Conservation (phyloP, 2,888 invertebrate genomes). For the Stomorhina lunata region DNA sequence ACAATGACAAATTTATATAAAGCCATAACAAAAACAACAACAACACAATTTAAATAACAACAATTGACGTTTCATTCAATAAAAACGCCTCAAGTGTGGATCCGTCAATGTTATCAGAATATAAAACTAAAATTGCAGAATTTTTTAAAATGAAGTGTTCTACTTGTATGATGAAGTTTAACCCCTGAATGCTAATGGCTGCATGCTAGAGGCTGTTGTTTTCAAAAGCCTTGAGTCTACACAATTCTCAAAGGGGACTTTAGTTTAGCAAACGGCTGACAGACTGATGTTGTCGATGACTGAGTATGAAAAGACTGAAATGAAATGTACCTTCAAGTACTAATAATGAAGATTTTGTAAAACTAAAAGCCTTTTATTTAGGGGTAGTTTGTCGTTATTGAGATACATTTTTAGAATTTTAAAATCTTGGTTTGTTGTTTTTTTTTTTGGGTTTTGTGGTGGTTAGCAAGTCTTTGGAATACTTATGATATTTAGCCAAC, state of each 20-base stretch:
- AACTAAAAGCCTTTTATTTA: background rate
- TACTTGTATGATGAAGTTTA: background rate
- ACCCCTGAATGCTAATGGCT: slow-evolving; percentile 17
- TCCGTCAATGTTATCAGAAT: slow-evolving; percentile 33
- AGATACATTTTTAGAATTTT: background rate
- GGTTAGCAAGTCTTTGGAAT: background rate
- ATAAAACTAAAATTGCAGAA: background rate
- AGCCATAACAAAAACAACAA: background rate
- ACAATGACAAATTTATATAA: slow-evolving; percentile 23
- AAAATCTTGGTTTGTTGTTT: background rate
- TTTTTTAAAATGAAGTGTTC: background rate
- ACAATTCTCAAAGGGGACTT: slow-evolving; percentile 49
- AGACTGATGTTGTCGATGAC: background rate
- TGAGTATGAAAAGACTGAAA: background rate
- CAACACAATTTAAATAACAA: slow-evolving; percentile 25
- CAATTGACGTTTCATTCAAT: slow-evolving; percentile 49
- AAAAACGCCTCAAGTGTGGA: slow-evolving; percentile 50
- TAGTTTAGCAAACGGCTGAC: background rate
- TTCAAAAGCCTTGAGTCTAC: too few relatives aligned
- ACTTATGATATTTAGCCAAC: slow-evolving; percentile 34
- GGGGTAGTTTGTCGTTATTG: slow-evolving; percentile 20
- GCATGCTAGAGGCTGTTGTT: too few relatives aligned
- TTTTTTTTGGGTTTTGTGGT: too few relatives aligned
- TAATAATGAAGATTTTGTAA: slow-evolving; percentile 29
- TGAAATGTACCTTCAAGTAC: slow-evolving; percentile 38